These are phyloP conservation scores for Drosophila melanocephala DNA, from an alignment of 2,888 invertebrate species.

Conservation along the genomic window DNA sequence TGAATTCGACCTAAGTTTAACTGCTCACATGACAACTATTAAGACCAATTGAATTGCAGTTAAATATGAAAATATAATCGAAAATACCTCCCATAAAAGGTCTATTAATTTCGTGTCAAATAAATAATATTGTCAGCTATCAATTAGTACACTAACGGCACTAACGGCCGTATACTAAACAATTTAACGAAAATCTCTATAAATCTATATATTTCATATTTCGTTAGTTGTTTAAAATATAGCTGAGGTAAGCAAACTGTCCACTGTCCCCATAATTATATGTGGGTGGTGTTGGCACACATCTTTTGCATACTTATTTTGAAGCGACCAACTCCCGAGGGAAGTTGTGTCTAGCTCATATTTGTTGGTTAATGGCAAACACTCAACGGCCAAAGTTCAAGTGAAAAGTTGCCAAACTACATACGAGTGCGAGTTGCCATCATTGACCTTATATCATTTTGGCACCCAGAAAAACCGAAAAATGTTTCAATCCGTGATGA, in stretches of 20 bases:
- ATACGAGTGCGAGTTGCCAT: neutral
- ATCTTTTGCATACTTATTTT: conserved; percentile 7
- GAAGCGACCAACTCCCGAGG: neutral
- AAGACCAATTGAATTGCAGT: too few species aligned
- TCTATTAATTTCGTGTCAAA: neutral
- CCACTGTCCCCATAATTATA: neutral
- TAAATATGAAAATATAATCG: neutral
- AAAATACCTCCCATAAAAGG: neutral
- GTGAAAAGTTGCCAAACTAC: conserved; percentile 29
- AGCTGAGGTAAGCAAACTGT: neutral
- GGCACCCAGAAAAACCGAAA: conserved; percentile 16
- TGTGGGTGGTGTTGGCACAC: neutral
- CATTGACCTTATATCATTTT: conserved; percentile 41
- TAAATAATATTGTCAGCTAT: neutral
- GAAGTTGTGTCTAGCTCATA: conserved; percentile 1
- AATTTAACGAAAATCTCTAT: neutral
- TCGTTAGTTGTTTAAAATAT: neutral
- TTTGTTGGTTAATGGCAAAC: conserved; percentile 13
- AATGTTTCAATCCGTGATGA: conserved; percentile 11
- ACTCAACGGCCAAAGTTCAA: conserved; percentile 29
- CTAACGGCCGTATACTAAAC: too few species aligned
- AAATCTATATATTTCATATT: neutral
- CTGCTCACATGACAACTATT: neutral
- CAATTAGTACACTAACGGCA: neutral
- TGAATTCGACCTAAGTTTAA: neutral